phyloP scores from a whole-genome alignment of 2,797 vertebrate genomes.

The Chanos chanos region DNA sequence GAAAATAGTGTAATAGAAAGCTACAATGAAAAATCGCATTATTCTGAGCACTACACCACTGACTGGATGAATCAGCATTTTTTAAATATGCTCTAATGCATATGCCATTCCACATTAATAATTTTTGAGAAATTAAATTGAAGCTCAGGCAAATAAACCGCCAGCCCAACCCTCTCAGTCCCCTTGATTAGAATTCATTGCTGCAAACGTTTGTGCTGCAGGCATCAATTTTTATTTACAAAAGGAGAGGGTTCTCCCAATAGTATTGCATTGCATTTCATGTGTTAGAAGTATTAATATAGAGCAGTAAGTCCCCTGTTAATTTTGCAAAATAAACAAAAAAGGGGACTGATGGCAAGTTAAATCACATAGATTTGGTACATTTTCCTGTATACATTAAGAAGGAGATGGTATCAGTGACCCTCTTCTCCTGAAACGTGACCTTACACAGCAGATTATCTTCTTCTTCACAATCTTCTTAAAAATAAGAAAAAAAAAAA shows the following conservation, averaged over 20 bases:
- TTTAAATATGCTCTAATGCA: not conserved
- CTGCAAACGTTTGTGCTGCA: not conserved
- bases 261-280: too few relatives aligned
- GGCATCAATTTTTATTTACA: not conserved
- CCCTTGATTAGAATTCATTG: not conserved
- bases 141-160: slow-evolving; percentile 9
- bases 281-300: too few relatives aligned
- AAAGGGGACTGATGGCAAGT: too few relatives aligned
- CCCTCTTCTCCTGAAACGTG: too few relatives aligned
- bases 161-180: not conserved
- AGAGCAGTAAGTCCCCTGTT: too few relatives aligned
- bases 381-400: too few relatives aligned
- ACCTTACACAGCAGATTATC: too few relatives aligned
- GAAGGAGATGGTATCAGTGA: too few relatives aligned
- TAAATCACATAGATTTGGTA: too few relatives aligned
- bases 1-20: not conserved
- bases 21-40: not conserved
- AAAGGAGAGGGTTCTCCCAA: not conserved
- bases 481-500: too few relatives aligned
- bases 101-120: not conserved
- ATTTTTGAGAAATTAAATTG: not conserved
- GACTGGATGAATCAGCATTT: slow-evolving; percentile 33
- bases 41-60: not conserved
- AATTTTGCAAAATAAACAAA: too few relatives aligned
- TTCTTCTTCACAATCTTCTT: too few relatives aligned